Percentiles rank a stretch among this genome's conserved stretches.
These are phyloP conservation scores for Lytechinus variegatus DNA, from an alignment of 35 echinoderm and acorn worm species.

Conservation along the genomic window DNA sequence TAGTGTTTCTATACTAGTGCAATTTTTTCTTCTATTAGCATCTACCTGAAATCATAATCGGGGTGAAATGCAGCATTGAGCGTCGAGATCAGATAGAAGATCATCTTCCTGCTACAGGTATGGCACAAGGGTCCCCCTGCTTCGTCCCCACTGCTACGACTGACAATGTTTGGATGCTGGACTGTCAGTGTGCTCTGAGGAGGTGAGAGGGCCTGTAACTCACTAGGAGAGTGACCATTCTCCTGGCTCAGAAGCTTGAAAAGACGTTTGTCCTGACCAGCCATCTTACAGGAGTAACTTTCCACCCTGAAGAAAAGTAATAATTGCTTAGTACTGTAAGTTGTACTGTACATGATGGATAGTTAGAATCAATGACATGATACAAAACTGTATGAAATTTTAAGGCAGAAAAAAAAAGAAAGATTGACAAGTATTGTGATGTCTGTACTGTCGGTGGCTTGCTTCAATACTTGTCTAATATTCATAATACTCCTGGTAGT, in stretches of 20 bases:
- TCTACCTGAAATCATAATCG: conserved; percentile 98
- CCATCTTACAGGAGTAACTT: conserved; percentile 99
- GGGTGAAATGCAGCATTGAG: conserved; percentile 98
- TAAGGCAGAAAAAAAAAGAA: too few relatives aligned
- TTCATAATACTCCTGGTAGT: too few relatives aligned
- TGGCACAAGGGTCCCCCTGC: conserved; percentile 80
- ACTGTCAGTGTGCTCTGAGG: conserved; percentile 84
- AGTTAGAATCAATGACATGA: too few relatives aligned
- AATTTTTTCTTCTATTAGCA: neutral
- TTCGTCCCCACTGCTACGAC: conserved; percentile 74
- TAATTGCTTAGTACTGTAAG: neutral
- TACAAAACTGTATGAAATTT: too few relatives aligned
- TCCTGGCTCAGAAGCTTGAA: conserved; percentile 97
- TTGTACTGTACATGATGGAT: too few relatives aligned
- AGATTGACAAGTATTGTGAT: too few relatives aligned
- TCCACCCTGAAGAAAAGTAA: conserved; percentile 74
- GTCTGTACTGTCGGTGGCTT: too few relatives aligned
- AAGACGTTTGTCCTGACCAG: conserved; percentile 94
- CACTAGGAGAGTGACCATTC: conserved; percentile 94
- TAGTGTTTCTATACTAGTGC: too few relatives aligned
- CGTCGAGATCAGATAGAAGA: conserved; percentile 96
- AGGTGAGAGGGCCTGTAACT: conserved; percentile 93
- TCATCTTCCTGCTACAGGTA: conserved; percentile 99
- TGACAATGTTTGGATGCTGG: conserved; percentile 65
- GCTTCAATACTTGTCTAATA: too few relatives aligned